Conservation (phyloP, 2,888 invertebrate genomes). For the Therioaphis trifolii region DNA sequence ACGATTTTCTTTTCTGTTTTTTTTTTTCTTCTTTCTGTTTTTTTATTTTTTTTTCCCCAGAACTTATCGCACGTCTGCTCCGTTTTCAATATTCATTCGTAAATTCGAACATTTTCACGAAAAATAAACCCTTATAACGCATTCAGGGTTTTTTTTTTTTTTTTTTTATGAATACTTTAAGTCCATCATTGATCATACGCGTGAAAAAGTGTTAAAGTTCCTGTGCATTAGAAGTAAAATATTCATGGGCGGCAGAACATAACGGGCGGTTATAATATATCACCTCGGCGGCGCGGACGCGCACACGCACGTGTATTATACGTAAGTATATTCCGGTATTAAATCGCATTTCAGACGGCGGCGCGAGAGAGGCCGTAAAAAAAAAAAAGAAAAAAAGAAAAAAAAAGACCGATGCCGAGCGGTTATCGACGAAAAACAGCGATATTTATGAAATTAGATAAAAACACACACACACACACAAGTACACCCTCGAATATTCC, state of each 20-base stretch:
- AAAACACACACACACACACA: too few relatives aligned
- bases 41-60: neutral
- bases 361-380: neutral
- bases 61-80: neutral
- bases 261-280: neutral
- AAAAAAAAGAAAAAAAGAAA: neutral
- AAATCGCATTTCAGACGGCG: neutral
- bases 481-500: too few relatives aligned
- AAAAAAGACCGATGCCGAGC: neutral
- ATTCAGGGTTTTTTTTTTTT: neutral
- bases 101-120: neutral
- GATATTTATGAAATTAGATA: neutral
- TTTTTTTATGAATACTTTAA: slow-evolving; percentile 4
- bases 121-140: slow-evolving; percentile 12
- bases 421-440: slow-evolving; percentile 40
- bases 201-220: slow-evolving; percentile 8
- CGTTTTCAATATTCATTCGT: neutral
- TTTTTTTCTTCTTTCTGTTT: neutral
- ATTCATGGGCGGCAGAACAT: neutral
- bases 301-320: too few relatives aligned
- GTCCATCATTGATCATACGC: neutral
- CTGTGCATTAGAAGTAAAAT: slow-evolving; percentile 7
- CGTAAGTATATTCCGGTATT: neutral
- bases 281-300: too few relatives aligned
- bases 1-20: neutral